phyloP scores from a whole-genome alignment of 2,797 vertebrate species.

The Xyrichtys novacula region DNA sequence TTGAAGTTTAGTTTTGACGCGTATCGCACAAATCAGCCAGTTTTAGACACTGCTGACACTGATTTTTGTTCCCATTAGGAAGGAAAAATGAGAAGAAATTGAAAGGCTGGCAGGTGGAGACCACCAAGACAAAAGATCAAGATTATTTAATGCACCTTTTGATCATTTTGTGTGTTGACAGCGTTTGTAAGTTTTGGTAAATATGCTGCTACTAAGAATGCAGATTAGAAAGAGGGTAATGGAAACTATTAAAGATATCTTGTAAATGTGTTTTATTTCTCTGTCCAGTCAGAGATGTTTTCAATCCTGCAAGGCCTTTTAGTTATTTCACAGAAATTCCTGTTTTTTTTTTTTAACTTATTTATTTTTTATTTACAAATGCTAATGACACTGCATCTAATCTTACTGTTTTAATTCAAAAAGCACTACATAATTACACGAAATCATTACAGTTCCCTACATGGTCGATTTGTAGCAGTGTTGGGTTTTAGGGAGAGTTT shows the following conservation, averaged over 20 bases:
- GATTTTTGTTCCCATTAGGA: background rate
- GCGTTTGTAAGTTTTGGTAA: background rate
- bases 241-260: background rate
- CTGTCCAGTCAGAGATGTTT: background rate
- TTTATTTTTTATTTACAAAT: background rate
- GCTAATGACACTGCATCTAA: background rate
- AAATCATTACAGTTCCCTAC: background rate
- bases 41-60: background rate
- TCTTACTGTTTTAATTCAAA: background rate
- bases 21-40: background rate
- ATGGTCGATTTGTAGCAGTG: background rate
- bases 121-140: background rate
- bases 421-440: background rate
- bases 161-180: background rate
- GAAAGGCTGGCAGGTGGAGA: background rate
- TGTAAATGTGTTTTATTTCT: background rate
- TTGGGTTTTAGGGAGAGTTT: slow-evolving; percentile 2
- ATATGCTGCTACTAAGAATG: background rate
- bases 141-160: background rate
- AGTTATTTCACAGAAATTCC: no score
- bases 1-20: slow-evolving; percentile 13
- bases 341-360: no score
- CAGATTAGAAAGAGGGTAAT: background rate
- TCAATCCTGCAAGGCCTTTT: accelerated
- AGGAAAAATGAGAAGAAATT: background rate